Evolutionary conservation across 2,797 vertebrate genomes (phyloP).

Genomic region (Crocodylus rhombifer): DNA sequence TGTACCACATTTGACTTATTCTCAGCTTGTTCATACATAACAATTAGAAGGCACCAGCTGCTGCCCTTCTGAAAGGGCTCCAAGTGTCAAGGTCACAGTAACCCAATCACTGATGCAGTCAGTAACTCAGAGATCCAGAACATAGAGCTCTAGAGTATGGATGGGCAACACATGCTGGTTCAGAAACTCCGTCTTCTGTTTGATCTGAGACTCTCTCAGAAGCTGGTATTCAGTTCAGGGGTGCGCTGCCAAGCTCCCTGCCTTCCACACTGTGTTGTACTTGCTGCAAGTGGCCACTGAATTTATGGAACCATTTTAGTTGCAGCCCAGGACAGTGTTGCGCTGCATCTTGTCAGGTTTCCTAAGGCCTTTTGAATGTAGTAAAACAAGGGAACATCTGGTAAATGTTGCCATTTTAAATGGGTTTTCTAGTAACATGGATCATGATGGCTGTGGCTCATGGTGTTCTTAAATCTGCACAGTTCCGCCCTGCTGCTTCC

Average conservation of each 20-base stretch:
- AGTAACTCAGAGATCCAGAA: not conserved
- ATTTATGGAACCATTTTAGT: not conserved
- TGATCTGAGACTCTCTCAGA: not conserved
- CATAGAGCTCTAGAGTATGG: not conserved
- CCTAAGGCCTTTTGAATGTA: not conserved
- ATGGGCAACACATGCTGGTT: not conserved
- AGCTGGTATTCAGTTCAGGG: not conserved
- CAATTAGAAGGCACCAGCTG: too few relatives aligned
- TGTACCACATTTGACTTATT: too few relatives aligned
- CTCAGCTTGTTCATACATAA: too few relatives aligned
- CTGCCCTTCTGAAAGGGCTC: too few relatives aligned
- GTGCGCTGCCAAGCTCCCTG: not conserved
- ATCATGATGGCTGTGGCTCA: fast-evolving
- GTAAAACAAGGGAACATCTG: not conserved
- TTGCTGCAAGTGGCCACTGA: not conserved
- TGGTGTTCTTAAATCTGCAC: not conserved
- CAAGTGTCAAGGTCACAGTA: too few relatives aligned
- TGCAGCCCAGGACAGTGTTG: not conserved
- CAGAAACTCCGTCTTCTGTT: not conserved
- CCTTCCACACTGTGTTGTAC: fast-evolving
- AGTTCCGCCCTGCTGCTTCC: not conserved
- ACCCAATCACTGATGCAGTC: too few relatives aligned
- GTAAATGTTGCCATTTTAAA: not conserved
- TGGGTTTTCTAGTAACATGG: not conserved
- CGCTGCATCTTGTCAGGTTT: not conserved